Conservation (phyloP, 2,797 vertebrate species). For the Zenarchopterus dispar region DNA sequence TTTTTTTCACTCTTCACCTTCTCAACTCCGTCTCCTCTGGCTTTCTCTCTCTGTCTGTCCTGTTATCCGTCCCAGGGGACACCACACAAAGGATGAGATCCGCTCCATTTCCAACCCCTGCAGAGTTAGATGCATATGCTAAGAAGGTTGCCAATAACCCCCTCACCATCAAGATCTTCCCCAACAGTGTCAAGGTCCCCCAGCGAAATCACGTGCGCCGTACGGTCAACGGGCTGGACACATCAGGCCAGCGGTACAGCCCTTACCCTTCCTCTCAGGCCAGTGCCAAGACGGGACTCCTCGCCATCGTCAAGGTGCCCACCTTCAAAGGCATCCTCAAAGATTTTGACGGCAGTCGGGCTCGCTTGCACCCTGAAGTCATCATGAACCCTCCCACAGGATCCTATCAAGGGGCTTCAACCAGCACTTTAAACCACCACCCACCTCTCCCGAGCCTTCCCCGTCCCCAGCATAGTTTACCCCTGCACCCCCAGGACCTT, state of each 20-base stretch:
- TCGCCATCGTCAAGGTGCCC: slow-evolving; percentile 94
- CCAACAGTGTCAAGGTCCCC: slow-evolving; percentile 99
- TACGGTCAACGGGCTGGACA: slow-evolving; percentile 98
- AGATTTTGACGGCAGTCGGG: slow-evolving; percentile 95
- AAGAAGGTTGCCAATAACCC: slow-evolving; percentile 99
- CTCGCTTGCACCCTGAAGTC: slow-evolving; percentile 91
- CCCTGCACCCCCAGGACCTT: slow-evolving; percentile 86
- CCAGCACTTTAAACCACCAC: slow-evolving; percentile 99
- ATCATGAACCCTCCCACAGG: slow-evolving; percentile 92
- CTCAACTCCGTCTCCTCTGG: slow-evolving; percentile 17
- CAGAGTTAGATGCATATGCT: slow-evolving; percentile 99
- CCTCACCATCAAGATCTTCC: slow-evolving; percentile 99
- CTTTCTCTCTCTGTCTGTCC: slow-evolving; percentile 40
- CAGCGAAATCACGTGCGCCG: slow-evolving; percentile 98
- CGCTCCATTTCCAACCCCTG: slow-evolving; percentile 99
- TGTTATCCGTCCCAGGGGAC: slow-evolving; percentile 88
- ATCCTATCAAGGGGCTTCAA: slow-evolving; percentile 88
- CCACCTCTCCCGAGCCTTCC: slow-evolving; percentile 74
- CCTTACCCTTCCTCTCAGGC: slow-evolving; percentile 96
- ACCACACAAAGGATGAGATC: slow-evolving; percentile 99
- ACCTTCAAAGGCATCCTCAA: slow-evolving; percentile 92
- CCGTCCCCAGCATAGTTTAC: slow-evolving; percentile 82
- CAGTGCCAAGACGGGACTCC: slow-evolving; percentile 92
- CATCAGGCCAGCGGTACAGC: slow-evolving; percentile 96
- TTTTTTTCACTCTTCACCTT: slow-evolving; percentile 2